Conservation (phyloP, 2,888 invertebrate species). For the Omphaloscelis lunosa region DNA sequence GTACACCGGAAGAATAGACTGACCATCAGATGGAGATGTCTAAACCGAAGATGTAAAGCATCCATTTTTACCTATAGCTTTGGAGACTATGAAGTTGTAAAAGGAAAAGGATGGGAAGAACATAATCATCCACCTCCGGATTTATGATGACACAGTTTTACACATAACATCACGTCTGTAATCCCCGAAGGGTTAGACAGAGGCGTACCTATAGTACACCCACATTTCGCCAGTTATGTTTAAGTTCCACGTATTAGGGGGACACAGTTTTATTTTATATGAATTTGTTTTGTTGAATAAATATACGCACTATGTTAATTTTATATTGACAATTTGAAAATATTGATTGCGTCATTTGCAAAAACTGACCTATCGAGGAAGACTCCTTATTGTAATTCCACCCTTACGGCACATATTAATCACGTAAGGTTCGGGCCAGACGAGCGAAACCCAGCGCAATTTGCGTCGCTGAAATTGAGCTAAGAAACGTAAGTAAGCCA, state of each 20-base stretch:
- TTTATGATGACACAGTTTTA: background rate
- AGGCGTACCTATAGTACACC: too few species aligned
- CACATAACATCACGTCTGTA: too few species aligned
- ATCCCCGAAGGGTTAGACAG: too few species aligned
- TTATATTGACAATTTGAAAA: background rate
- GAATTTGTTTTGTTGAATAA: background rate
- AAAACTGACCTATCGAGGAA: background rate
- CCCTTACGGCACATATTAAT: background rate
- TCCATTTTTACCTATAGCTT: conserved; percentile 14
- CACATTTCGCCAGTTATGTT: too few species aligned
- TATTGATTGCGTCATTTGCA: background rate
- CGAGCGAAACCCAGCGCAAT: background rate
- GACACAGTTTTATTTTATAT: background rate
- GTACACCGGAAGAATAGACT: conserved; percentile 8
- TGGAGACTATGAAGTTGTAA: conserved; percentile 1
- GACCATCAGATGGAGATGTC: conserved; percentile 41
- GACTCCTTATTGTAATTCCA: background rate
- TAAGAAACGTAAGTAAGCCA: background rate
- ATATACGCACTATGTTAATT: background rate
- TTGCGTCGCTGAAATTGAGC: background rate
- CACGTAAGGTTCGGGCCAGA: background rate
- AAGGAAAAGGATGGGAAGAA: conserved; percentile 9
- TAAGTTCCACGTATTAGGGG: too few species aligned
- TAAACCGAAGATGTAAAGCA: conserved; percentile 32
- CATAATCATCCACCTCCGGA: conserved; percentile 11